Evolutionary conservation across 1,140 invertebrate species (phyloP), one percentile per base, ranked within the genome.

Genomic region (Ceratina calcarata): DNA sequence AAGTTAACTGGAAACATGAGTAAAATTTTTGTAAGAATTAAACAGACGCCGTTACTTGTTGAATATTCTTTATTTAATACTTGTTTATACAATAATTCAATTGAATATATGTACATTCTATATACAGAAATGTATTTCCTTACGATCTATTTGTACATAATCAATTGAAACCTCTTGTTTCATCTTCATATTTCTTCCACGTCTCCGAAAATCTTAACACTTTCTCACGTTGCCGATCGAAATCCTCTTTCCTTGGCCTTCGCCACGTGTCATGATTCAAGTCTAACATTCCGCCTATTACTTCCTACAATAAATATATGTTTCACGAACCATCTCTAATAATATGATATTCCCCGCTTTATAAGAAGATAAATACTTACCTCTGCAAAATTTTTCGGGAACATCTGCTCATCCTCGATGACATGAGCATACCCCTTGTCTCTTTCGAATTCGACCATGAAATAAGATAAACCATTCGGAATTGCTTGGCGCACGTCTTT

Each of bases 391-490:
- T 97, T 97, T 62, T 89, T 93, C 0, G 98, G 97, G 93, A 99
- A 99, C 49, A 95, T 89, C 76, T 95, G 93, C 91, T 98, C 97
- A 93, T 99, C 97, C 93, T 99, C 99, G 88, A 99, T 98, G 0
- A 99, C 97, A 93, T 99, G 98, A 75, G 98, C 98, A 93, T 97
- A 99, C 3, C 99, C 99, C 58, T 95, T 94, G 67, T 98, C 95
- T 92, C 95, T 95, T 45, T 97, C 98, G 94, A 99, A 99, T 92
- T 98, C 95, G 1, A 99, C 96, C 93, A 95, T 95, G 92, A 99
- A 99, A 91, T 99, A 99, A 1, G 98, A 96, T 71, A 99, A 95
- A 7, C 97, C 98, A 93, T 98, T 99, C 12, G 98, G 99, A 76
- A 99, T 94, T 18, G 96, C 95, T 91, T 94, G 95, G 58, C 97